phyloP scores from a whole-genome alignment of 1,140 invertebrate genomes.

The Drosophila punjabiensis region DNA sequence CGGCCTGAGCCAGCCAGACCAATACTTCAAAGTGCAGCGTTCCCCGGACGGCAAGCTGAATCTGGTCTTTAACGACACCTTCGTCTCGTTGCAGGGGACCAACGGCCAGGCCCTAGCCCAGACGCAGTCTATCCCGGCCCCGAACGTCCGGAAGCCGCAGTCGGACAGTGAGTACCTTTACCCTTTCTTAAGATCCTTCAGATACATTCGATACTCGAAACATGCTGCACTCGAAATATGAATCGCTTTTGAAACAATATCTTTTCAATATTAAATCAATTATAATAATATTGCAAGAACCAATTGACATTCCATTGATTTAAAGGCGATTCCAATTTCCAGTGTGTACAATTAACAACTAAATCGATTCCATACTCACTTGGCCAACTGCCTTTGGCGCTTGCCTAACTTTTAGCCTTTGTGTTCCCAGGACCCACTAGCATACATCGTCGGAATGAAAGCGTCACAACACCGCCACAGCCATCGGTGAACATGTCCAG shows the following conservation, averaged over 20 bases:
- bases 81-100: conserved; percentile 70
- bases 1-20: conserved; percentile 68
- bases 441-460: conserved; percentile 4
- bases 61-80: conserved; percentile 80
- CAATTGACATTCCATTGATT: not conserved
- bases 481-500: conserved; percentile 1
- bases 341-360: conserved; percentile 63
- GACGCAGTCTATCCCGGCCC: conserved; percentile 4
- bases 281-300: not conserved
- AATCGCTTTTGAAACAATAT: not conserved
- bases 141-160: not conserved
- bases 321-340: not conserved
- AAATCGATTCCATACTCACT: conserved; percentile 60
- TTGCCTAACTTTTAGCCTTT: conserved; percentile 72
- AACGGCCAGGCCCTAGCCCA: conserved; percentile 5
- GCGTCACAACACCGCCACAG: no score
- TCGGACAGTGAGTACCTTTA: conserved; percentile 59
- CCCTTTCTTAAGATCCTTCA: not conserved
- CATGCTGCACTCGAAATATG: conserved; percentile 7
- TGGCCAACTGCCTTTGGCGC: conserved; percentile 57
- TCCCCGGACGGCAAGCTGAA: conserved; percentile 84
- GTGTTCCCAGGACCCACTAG: conserved; percentile 63
- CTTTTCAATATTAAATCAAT: not conserved
- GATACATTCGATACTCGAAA: conserved; percentile 44
- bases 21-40: conserved; percentile 83